phyloP scores from a whole-genome alignment of 2,797 vertebrate species.

The Anguilla anguilla region DNA sequence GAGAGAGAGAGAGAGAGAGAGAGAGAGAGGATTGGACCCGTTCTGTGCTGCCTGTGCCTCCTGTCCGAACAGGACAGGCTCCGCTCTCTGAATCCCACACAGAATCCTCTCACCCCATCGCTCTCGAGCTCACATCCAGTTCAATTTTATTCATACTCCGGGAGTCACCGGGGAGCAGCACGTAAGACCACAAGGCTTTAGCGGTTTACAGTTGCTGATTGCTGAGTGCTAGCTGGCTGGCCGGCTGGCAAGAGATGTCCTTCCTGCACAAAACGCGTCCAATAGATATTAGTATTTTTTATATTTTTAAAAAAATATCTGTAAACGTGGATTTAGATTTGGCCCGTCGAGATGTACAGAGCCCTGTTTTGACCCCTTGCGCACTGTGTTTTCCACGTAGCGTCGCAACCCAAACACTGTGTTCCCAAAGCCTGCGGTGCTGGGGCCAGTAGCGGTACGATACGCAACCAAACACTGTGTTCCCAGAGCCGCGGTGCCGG shows the following conservation, averaged over 20 bases:
- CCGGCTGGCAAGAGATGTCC: neutral
- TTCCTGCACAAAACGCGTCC: neutral
- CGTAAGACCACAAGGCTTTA: neutral
- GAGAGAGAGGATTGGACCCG: neutral
- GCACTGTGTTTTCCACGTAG: neutral
- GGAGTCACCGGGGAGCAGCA: neutral
- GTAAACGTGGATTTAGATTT: neutral
- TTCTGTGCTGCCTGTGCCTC: neutral
- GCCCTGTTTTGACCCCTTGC: neutral
- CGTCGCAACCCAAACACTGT: neutral
- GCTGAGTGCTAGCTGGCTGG: neutral
- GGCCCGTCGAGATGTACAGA: neutral
- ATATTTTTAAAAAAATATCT: neutral
- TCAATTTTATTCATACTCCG: neutral
- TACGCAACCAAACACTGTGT: too few relatives aligned
- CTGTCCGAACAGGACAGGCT: neutral
- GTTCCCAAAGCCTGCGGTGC: neutral
- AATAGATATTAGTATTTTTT: neutral
- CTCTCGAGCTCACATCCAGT: neutral
- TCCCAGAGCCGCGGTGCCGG: too few relatives aligned
- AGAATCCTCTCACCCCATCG: neutral
- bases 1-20: neutral
- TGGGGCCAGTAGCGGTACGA: neutral
- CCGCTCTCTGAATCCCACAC: neutral
- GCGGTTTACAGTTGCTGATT: neutral